Base-by-base conservation (phyloP, 2,888 invertebrate genomes). In the Sceliomorpha sp. region DNA sequence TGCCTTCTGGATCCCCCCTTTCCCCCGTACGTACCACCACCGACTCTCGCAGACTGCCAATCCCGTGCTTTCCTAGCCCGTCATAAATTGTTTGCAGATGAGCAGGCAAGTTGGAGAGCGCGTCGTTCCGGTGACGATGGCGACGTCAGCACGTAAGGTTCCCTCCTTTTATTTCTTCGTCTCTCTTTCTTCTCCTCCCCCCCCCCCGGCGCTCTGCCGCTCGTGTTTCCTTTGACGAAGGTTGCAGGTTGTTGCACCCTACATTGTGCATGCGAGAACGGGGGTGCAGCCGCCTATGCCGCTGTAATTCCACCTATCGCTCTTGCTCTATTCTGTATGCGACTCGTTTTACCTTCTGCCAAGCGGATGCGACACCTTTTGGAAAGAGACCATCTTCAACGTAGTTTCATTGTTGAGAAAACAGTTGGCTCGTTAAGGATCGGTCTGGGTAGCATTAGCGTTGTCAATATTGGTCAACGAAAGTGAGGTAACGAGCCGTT, bases 201-300 rank as follows among this genome's bases (percentile, higher is more conserved):
- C 12, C 13, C 32, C 24, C 20, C 34, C 6, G 12, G 36, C 40
- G 20, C 36, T 27, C 40, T 24, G 53, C 50, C 48, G n/a, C n/a
- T 2, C 27, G 27, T 27, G 59, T 51, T 47, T 59, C 71, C 59
- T 51, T 72, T 62, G 67, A 58, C 60, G 74, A 60, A 55, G 55
- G 64, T 64, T n/a, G 51, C 56, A 77, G 77, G 77, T 78, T 78
- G 76, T 77, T 75, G 77, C 75, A 74, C 75, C 77, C 76, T 73
- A 53, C 70, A 75, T 69, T 73, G 68, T 70, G 77, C 70, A 71
- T 76, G 75, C 70, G 58, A 70, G 70, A 62, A 47, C 59, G 66
- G 74, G 75, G 74, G 74, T 74, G 73, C 64, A 72, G 51, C 64
- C 56, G n/a, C 59, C 59, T 63, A 63, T 56, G 13, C 63, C 29